These are phyloP conservation scores for Leucozona laternaria DNA, from an alignment of 2,888 invertebrate genomes.

Conservation along the genomic window DNA sequence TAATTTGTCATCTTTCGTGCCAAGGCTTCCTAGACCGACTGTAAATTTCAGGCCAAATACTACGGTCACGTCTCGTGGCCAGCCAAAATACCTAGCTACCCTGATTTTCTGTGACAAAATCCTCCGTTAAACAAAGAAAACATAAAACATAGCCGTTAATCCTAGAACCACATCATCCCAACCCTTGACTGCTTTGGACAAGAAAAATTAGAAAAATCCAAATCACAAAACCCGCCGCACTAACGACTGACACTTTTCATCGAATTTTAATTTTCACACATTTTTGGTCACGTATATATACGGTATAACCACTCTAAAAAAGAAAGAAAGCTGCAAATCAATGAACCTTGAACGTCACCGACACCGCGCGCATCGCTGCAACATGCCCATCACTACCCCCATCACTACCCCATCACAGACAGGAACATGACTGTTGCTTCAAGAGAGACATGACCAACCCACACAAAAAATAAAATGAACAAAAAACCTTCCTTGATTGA, in stretches of 20 bases:
- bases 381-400: not conserved
- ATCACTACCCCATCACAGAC: conserved; percentile 6
- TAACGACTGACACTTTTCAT: conserved; percentile 81
- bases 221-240: conserved; percentile 38
- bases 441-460: conserved; percentile 22
- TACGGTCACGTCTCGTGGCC: no score
- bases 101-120: no score
- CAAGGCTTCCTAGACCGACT: no score
- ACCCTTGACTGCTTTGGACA: no score
- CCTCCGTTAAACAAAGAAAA: no score
- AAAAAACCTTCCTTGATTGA: conserved; percentile 60
- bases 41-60: no score
- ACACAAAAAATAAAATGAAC: not conserved
- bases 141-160: no score
- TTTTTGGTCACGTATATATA: conserved; percentile 19
- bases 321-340: conserved; percentile 31
- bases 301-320: no score
- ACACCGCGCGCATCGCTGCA: not conserved
- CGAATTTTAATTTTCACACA: conserved; percentile 82
- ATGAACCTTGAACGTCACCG: conserved; percentile 31
- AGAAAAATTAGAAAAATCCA: not conserved
- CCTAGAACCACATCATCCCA: no score
- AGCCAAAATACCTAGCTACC: no score
- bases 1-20: no score
- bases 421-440: conserved; percentile 63